Conservation (phyloP, 2,888 invertebrate genomes). For the Osmoderma eremita region DNA sequence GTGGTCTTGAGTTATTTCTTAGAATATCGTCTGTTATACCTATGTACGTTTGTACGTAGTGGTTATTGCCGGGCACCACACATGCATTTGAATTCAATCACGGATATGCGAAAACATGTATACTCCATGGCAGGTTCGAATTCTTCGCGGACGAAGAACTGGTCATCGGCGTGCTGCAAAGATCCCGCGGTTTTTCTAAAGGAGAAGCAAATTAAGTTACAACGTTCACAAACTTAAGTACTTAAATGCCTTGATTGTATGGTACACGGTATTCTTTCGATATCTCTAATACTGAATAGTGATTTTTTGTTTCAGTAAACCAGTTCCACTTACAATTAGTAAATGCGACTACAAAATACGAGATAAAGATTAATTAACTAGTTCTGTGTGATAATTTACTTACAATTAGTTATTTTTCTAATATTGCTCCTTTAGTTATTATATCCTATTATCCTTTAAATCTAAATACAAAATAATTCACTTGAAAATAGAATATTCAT, state of each 20-base stretch:
- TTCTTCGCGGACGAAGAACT: slow-evolving; percentile 18
- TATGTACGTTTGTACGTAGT: slow-evolving; percentile 14
- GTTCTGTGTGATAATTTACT: no score
- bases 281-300: background rate
- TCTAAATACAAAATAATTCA: no score
- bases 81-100: slow-evolving; percentile 48
- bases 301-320: background rate
- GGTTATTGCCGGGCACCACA: slow-evolving; percentile 38
- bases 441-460: no score
- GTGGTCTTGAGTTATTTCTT: slow-evolving; percentile 47
- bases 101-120: slow-evolving; percentile 41
- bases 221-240: slow-evolving; percentile 17
- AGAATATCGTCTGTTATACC: slow-evolving; percentile 42
- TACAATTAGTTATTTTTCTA: no score
- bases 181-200: slow-evolving; percentile 17
- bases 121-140: slow-evolving; percentile 18
- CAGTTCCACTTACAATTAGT: no score
- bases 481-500: no score
- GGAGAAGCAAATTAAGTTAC: slow-evolving; percentile 30
- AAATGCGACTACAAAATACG: no score
- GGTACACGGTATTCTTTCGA: slow-evolving; percentile 3
- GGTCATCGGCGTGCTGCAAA: slow-evolving; percentile 21
- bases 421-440: no score
- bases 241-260: slow-evolving; percentile 20
- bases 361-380: no score